Evolutionary conservation across 2,113 vertebrate species (phyloP), one percentile per base, ranked within the genome.

Genomic region (Aphelocoma coerulescens): DNA sequence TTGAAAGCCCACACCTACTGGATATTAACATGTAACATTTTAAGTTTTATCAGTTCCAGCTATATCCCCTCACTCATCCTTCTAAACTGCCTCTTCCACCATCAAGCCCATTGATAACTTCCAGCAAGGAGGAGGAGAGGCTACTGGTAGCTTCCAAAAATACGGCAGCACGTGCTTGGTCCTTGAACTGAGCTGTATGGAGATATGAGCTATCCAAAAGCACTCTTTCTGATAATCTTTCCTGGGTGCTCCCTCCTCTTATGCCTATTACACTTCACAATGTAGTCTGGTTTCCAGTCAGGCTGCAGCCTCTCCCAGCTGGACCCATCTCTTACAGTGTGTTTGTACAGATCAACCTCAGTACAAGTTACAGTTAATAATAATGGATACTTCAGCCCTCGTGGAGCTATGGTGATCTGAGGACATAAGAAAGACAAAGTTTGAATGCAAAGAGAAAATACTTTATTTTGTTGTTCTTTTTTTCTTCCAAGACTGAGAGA

Each of bases 231-330:
- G 4, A 54, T 27, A 33, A 24, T 21, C 22, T 35, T 30, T 46
- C 26, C 28, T 32, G 23, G 2, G 9, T 61, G 7, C 14, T 89
- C 18, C 13, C 14, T 61, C 15, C 24, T 54, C 17, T 84, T 58
- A 15, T 1, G 10, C 35, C 16, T 71, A 19, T 74, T 63, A 30
- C 0, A 1, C 28, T 85, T 91, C 7, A 2, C 3, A 0, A 19
- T 9, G 11, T 21, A 66, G 11, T 27, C 43, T 69, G 26, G 23
- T 30, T 91, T 63, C 63, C 33, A 69, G 14, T 58, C 11, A 66
- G 28, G 28, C 26, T 55, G 6, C 22, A 88, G 39, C 30, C 16
- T 89, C 69, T 59, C 32, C 21, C 69, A 68, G 15, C 10, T 76
- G 32, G 12, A 21, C 23, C 10, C 5, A 3, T 41, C 52, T 63